Conservation (phyloP, 2,113 vertebrate genomes). For the Microtus montanus region DNA sequence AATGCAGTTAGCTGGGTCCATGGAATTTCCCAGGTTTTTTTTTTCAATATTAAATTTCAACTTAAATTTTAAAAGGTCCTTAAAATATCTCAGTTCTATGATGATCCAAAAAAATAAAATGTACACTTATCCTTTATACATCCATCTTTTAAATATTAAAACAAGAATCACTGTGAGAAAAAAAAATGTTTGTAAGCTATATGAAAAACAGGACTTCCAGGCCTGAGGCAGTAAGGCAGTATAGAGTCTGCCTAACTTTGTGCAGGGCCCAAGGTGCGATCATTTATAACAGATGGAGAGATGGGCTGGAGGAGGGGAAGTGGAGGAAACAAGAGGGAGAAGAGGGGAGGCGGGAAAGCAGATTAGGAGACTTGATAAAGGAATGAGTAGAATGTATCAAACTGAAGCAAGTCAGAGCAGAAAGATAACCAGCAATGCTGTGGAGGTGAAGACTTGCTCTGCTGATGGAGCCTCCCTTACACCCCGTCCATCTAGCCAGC, state of each 20-base stretch:
- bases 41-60: not conserved
- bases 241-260: not conserved
- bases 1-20: not conserved
- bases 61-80: not conserved
- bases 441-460: not conserved
- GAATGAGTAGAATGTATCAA: not conserved
- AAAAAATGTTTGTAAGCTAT: not conserved
- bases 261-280: not conserved
- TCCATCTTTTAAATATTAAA: constrained; percentile 24
- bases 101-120: not conserved
- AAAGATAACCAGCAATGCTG: not conserved
- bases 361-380: not conserved
- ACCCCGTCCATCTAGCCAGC: too few relatives aligned
- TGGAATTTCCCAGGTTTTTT: not conserved
- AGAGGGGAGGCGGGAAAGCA: not conserved
- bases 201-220: not conserved
- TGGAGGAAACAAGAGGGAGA: too few relatives aligned
- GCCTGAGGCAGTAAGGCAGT: not conserved
- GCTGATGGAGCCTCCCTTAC: not conserved
- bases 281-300: not conserved
- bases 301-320: too few relatives aligned
- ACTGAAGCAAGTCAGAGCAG: not conserved
- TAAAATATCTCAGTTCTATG: not conserved
- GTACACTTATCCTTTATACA: not conserved
- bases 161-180: not conserved